phyloP scores from a whole-genome alignment of 2,797 vertebrate species.

The Enteromius radiatus region DNA sequence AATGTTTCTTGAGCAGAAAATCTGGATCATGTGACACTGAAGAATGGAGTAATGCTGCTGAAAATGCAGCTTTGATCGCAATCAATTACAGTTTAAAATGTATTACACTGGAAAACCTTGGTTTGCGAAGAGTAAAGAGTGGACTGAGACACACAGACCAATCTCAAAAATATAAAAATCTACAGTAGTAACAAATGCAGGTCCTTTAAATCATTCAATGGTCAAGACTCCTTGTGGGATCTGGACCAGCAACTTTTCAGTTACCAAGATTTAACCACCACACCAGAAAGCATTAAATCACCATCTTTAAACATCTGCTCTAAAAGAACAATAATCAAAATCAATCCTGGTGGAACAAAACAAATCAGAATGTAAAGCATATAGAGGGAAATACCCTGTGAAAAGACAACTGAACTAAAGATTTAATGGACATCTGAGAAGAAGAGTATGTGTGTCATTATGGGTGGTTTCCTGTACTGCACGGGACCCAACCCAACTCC shows the following conservation, averaged over 20 bases:
- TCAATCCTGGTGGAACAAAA: not conserved
- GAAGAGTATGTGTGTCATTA: not conserved
- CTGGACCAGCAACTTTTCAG: not conserved
- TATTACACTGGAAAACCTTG: not conserved
- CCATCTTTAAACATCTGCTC: not conserved
- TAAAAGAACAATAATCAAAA: not conserved
- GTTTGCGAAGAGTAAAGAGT: not conserved
- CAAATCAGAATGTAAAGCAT: no score
- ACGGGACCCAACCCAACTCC: not conserved
- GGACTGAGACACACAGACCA: not conserved
- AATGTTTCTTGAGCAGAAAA: not conserved
- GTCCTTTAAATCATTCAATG: not conserved
- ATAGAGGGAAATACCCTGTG: not conserved
- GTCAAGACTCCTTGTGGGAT: not conserved
- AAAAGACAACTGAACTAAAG: conserved; percentile 1
- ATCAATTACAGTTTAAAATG: not conserved
- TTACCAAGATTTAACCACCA: not conserved
- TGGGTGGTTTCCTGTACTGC: not conserved
- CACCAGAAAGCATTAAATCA: not conserved
- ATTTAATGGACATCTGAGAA: not conserved
- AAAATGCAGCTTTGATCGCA: not conserved
- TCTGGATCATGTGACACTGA: not conserved
- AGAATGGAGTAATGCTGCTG: not conserved
- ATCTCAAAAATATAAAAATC: not conserved
- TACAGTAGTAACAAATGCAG: not conserved